These are phyloP conservation scores for Callochromis pleurospilus DNA, from an alignment of 2,113 vertebrate genomes.

Conservation along the genomic window DNA sequence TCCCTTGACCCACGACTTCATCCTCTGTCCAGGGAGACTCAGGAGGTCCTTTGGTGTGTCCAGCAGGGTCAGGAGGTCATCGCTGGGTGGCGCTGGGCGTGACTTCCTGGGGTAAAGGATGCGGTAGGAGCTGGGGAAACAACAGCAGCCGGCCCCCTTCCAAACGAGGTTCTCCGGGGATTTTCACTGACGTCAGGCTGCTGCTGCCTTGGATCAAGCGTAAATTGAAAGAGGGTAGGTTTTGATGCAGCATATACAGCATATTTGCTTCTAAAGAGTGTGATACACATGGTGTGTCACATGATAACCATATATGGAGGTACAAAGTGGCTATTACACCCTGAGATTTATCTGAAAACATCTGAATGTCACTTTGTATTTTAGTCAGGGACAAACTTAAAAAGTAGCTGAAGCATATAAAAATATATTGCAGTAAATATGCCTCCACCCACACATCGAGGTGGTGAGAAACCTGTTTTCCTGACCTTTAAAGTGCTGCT, in stretches of 20 bases:
- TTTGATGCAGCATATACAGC: background rate
- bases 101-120: constrained; percentile 87
- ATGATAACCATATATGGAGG: background rate
- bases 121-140: constrained; percentile 78
- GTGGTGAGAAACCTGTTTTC: background rate
- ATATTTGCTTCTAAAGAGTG: background rate
- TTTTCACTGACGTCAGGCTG: constrained; percentile 78
- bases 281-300: background rate
- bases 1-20: background rate
- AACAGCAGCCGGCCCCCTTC: constrained; percentile 58
- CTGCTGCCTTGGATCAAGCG: constrained; percentile 79
- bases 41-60: constrained; percentile 80
- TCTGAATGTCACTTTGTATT: background rate
- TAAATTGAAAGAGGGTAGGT: constrained; percentile 47
- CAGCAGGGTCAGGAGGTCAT: constrained; percentile 58
- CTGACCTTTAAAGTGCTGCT: background rate
- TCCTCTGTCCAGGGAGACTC: constrained; percentile 79
- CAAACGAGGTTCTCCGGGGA: constrained; percentile 77
- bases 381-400: background rate
- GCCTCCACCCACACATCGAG: background rate
- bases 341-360: background rate
- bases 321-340: background rate
- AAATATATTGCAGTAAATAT: background rate
- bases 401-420: background rate
- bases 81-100: constrained; percentile 78